Conservation (phyloP, 2,113 vertebrate species). For the Balaeniceps rex region DNA sequence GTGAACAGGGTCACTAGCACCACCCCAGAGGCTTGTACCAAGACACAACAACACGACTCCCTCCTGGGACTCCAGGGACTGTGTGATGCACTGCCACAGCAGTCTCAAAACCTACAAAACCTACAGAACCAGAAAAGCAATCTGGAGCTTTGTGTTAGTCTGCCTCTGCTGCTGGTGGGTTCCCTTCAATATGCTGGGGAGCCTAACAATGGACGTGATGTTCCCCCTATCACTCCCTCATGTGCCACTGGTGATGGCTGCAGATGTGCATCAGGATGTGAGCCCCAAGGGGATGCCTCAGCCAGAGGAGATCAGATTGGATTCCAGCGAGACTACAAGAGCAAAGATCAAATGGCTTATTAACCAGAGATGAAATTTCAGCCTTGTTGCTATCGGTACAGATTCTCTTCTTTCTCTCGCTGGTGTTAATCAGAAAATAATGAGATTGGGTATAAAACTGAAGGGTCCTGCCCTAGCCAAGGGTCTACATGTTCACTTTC, state of each 20-base stretch:
- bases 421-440: background rate
- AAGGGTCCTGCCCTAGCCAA: background rate
- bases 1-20: background rate
- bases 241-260: background rate
- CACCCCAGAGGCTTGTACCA: background rate
- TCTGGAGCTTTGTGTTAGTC: background rate
- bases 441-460: background rate
- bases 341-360: conserved; percentile 14
- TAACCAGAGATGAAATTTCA: conserved; percentile 50
- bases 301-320: background rate
- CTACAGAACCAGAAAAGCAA: background rate
- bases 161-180: background rate
- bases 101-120: background rate
- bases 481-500: background rate
- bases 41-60: background rate
- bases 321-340: background rate
- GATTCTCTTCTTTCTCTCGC: background rate
- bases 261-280: background rate
- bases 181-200: background rate
- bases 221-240: background rate
- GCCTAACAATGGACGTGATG: accelerated
- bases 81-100: background rate
- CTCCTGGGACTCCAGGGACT: background rate
- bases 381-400: background rate
- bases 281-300: background rate